Evolutionary conservation across 2,888 invertebrate genomes (phyloP).

Genomic region (Sarcophaga carnaria): DNA sequence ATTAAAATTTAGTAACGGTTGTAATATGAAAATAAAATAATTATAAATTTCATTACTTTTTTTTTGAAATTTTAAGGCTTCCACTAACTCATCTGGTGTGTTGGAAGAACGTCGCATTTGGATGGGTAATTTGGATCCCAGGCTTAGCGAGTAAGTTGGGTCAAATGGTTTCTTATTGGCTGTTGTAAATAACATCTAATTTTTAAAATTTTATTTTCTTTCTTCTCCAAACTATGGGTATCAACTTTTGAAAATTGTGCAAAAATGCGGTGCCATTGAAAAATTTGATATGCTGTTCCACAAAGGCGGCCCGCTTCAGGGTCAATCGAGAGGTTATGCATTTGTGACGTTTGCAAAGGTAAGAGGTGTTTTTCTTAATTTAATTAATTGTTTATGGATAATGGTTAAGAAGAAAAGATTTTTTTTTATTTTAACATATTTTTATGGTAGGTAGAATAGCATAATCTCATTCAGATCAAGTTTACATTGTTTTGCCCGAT

Average conservation of each 20-base stretch:
- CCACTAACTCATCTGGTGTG: conserved; percentile 48
- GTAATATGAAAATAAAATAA: not conserved
- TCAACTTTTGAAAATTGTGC: conserved; percentile 97
- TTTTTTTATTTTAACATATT: too few species aligned
- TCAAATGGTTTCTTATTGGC: not conserved
- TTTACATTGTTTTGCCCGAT: too few species aligned
- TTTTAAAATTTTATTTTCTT: conserved; percentile 71
- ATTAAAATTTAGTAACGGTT: not conserved
- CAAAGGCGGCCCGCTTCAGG: conserved; percentile 93
- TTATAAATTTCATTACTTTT: not conserved
- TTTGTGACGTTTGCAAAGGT: conserved; percentile 91
- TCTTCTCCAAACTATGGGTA: conserved; percentile 87
- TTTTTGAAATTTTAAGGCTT: conserved; percentile 36
- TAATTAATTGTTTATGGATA: not conserved
- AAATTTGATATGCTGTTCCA: conserved; percentile 98
- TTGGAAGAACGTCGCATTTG: conserved; percentile 84
- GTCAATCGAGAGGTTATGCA: conserved; percentile 95
- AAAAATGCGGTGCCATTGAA: conserved; percentile 95
- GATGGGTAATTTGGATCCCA: conserved; percentile 95
- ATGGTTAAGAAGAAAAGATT: too few species aligned
- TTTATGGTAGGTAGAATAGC: too few species aligned
- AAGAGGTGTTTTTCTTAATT: conserved; percentile 46
- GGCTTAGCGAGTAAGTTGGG: conserved; percentile 94
- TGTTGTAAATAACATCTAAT: conserved; percentile 60
- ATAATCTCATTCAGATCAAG: too few species aligned